These are phyloP conservation scores for Coenonympha arcania DNA, from an alignment of 2,888 invertebrate genomes.

Conservation along the genomic window DNA sequence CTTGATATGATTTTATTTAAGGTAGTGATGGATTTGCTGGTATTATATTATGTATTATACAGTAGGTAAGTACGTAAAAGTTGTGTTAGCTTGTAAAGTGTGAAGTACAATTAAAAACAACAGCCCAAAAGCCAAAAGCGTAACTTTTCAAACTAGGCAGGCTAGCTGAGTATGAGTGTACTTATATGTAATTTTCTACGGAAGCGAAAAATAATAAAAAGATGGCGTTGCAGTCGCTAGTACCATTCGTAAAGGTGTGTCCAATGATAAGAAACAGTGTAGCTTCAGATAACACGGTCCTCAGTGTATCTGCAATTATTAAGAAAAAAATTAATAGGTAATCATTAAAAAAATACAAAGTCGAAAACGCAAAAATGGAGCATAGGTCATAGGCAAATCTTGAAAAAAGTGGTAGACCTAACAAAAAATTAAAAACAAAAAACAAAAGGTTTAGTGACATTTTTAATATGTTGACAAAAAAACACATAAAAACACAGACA, in stretches of 20 bases:
- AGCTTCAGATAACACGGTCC: constrained; percentile 34
- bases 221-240: constrained; percentile 26
- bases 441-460: constrained; percentile 9
- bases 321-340: constrained; percentile 29
- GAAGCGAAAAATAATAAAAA: constrained; percentile 21
- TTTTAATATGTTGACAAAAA: too few species aligned
- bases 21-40: too few species aligned
- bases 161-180: too few species aligned
- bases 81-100: too few species aligned
- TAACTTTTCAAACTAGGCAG: too few species aligned
- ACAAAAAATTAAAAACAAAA: not conserved
- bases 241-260: constrained; percentile 32
- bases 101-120: constrained; percentile 1
- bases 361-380: not conserved
- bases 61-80: too few species aligned
- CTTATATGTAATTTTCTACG: constrained; percentile 9
- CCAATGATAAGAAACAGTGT: constrained; percentile 29
- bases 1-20: too few species aligned
- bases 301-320: constrained; percentile 34
- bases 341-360: constrained; percentile 16
- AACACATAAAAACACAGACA: constrained; percentile 2
- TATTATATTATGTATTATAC: too few species aligned
- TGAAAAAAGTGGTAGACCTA: not conserved
- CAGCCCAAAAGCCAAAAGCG: too few species aligned
- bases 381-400: constrained; percentile 4